Conservation (phyloP, 2,113 vertebrate genomes). For the Chloropsis cyanopogon region DNA sequence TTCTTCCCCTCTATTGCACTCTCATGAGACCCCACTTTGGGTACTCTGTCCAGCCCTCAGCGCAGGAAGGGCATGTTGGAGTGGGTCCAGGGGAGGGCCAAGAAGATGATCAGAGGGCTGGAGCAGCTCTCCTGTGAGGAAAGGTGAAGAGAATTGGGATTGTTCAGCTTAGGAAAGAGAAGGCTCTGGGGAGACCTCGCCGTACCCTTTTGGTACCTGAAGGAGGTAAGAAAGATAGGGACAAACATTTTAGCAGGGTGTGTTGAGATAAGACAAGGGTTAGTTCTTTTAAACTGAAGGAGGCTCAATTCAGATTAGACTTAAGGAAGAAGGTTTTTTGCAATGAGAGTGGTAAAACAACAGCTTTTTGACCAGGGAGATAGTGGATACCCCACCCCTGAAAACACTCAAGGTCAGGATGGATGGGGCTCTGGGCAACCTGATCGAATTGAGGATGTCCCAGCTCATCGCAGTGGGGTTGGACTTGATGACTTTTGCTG, state of each 20-base stretch:
- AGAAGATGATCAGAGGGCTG: background rate
- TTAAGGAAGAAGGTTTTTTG: background rate
- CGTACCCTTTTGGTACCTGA: background rate
- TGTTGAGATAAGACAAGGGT: background rate
- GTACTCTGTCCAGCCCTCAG: background rate
- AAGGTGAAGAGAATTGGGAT: background rate
- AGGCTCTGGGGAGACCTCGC: background rate
- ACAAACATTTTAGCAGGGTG: background rate
- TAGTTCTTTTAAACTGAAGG: background rate
- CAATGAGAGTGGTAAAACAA: background rate
- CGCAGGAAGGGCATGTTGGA: background rate
- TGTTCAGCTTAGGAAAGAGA: background rate
- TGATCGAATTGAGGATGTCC: background rate
- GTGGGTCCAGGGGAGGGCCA: background rate
- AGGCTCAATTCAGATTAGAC: background rate
- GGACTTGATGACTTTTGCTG: background rate
- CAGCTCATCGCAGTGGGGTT: background rate
- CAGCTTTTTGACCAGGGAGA: background rate
- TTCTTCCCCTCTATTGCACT: background rate
- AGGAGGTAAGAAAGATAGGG: background rate
- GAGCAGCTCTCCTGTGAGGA: background rate
- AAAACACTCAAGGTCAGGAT: background rate
- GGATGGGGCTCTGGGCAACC: background rate
- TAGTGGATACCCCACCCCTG: background rate
- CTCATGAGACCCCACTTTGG: background rate